These are phyloP conservation scores for Lithosia quadra DNA, from an alignment of 2,888 invertebrate genomes.

Conservation along the genomic window DNA sequence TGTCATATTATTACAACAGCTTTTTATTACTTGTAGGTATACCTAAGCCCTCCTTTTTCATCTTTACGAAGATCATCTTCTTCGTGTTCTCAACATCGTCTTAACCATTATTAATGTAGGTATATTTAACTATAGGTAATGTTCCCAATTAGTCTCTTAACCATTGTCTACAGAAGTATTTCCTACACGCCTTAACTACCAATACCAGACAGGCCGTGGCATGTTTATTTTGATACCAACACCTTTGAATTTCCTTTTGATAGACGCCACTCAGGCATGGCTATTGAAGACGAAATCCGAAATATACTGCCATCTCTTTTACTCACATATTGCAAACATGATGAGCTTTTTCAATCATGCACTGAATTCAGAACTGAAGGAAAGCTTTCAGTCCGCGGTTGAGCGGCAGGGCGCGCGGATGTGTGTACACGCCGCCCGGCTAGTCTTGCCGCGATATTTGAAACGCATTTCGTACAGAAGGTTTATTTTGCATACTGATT, in stretches of 20 bases:
- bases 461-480: conserved; percentile 56
- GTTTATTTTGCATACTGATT: conserved; percentile 60
- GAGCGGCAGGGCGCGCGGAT: conserved; percentile 76
- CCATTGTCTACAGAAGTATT: conserved; percentile 41
- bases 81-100: no score
- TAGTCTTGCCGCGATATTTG: conserved; percentile 64
- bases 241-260: conserved; percentile 76
- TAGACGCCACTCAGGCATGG: conserved; percentile 62
- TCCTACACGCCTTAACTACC: conserved; percentile 44
- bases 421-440: conserved; percentile 60
- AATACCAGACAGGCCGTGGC: conserved; percentile 65
- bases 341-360: conserved; percentile 67
- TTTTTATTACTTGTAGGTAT: no score
- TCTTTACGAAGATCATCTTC: no score
- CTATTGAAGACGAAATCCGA: conserved; percentile 43
- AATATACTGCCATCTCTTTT: conserved; percentile 61
- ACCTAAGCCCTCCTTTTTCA: no score
- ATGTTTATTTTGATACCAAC: conserved; percentile 81
- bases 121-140: conserved; percentile 19
- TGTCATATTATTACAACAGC: no score
- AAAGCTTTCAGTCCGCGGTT: conserved; percentile 79
- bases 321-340: conserved; percentile 62
- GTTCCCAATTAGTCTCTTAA: conserved; percentile 29
- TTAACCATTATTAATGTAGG: background rate
- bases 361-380: conserved; percentile 63